Evolutionary conservation across 2,888 invertebrate species (phyloP), one percentile per base, ranked within the genome.

Genomic region (Orthonychiurus folsomi): DNA sequence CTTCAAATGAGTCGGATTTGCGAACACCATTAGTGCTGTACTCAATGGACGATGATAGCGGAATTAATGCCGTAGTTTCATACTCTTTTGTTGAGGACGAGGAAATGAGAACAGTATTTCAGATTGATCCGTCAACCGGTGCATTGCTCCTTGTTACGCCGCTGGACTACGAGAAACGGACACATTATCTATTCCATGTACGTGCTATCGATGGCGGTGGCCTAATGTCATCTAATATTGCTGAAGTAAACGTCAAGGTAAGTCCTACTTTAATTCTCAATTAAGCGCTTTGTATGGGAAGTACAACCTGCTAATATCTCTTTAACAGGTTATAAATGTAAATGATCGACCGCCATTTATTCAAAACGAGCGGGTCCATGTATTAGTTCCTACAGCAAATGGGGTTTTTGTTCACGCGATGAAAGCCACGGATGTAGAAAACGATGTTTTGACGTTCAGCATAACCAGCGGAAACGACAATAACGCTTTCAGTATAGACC

Each of bases 81-180:
- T 96, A 87, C 78, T 87, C 88, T 76, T 88, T 96, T 69, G 81
- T 89, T 61, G 90, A 92, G 76, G 71, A 71, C 52, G 85, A 86
- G 60, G 79, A 84, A 66, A 89, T 90, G 1, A 83, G 87, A 67
- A 82, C 84, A 70, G 86, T 85, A 75, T 94, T 94, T 78, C 85
- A 85, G 75, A 86, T 94, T 66, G 92, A 93, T 78, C 84, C 89
- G 56, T 87, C 86, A 70, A 93, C 93, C 2, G 93, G 93, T 60
- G 90, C 93, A 50, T 85, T 95, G 68, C 83, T 86, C 73, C 85
- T 89, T 1, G 84, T 86, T 28, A 83, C 85, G 73, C 78, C 83
- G 9, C 80, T 94, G 67, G 94, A 95, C 79, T 87, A 88, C 77
- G 94, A 94, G 78, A 82, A 79, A 61, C 80, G 80, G 63, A 79